Percentiles rank a stretch among this genome's conserved stretches.
phyloP scores from a whole-genome alignment of 2,797 vertebrate species.

The Smutsia gigantea region DNA sequence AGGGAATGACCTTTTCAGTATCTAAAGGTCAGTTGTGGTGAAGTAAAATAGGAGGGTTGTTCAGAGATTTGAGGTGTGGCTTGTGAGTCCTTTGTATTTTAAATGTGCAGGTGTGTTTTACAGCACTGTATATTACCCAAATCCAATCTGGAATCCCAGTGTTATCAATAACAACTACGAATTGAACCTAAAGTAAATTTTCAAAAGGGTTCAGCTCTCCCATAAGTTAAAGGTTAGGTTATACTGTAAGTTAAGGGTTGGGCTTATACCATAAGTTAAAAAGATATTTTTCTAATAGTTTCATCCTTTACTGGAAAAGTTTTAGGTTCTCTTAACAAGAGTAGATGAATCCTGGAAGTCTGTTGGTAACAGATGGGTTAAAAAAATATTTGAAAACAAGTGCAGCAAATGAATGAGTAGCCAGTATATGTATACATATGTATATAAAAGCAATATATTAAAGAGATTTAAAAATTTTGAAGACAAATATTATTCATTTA shows the following conservation, averaged over 20 bases:
- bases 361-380: background rate
- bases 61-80: background rate
- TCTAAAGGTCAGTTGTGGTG: background rate
- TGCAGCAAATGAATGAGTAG: background rate
- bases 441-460: too few species aligned
- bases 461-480: background rate
- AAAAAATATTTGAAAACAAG: constrained; percentile 2
- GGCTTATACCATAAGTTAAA: background rate
- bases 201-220: too few species aligned
- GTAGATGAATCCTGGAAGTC: background rate
- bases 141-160: background rate
- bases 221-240: background rate
- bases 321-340: background rate
- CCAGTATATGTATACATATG: background rate
- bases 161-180: background rate
- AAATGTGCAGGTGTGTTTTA: background rate
- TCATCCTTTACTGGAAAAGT: background rate
- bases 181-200: background rate
- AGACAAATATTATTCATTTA: background rate
- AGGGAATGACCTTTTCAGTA: background rate
- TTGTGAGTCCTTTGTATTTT: background rate
- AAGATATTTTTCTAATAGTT: constrained; percentile 4
- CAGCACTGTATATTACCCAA: background rate
- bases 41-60: background rate
- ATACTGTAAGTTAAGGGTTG: background rate